Base-by-base conservation (phyloP, 2,888 invertebrate genomes). In the Heliconius ethilla region DNA sequence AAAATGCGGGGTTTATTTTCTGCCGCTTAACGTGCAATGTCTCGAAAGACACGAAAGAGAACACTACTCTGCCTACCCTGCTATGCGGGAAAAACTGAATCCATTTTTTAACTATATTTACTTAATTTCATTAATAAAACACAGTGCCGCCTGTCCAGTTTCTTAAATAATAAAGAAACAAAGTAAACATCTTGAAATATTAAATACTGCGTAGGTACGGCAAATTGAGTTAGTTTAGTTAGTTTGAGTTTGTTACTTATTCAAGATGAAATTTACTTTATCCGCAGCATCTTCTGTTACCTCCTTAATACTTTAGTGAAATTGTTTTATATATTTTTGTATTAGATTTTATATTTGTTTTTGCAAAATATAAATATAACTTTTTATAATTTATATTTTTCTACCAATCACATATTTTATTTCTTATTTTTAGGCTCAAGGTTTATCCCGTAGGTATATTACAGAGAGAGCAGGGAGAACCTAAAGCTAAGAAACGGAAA, bases 131-230 rank as follows among this genome's bases (percentile, higher is more conserved):
- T 11, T 59, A 10, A 59, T 11, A 63, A 27, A 15, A 27, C 27
- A 63, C 5, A 27, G 13, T 25, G 11, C 25, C 11, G 10, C 2
- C 33, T 15, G 15, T 33, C 59, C 33, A 55, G 59, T 51, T 15
- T 27, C 51, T 22, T 59, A 37, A 72, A 25, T 59, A 59, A 59
- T 72, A n/a, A 29, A 59, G 33, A 3, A 72, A 59, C 55, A n/a
- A n/a, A 70, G 59, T 18, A 73, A 75, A 65, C 27, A 29, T 5
- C 37, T 72, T 72, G 59, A 55, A 59, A 59, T 72, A 63, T 72
- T 72, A 59, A 59, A 72, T 37, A 59, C n/a, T 72, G 72, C 72
- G 72, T n/a, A n/a, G n/a, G n/a, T 37, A 72, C n/a, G 59, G 33
- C 33, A 72, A 72, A 72, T 59, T 72, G 72, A 33, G 3, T 59